phyloP scores from a whole-genome alignment of 2,797 vertebrate genomes.

The Pteronotus mesoamericanus region DNA sequence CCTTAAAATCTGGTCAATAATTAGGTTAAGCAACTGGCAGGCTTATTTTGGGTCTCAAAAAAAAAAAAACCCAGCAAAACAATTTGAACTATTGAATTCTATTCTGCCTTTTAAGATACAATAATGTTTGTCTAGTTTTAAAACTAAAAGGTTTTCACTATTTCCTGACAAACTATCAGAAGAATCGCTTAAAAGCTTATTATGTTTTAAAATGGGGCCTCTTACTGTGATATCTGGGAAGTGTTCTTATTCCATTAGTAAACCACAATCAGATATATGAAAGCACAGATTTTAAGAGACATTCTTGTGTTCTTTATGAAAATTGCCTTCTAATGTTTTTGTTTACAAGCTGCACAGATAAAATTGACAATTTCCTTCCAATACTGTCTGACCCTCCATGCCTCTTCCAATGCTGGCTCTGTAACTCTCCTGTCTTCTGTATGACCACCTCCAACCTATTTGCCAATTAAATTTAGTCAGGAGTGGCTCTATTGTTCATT shows the following conservation, averaged over 20 bases:
- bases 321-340: neutral
- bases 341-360: neutral
- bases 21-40: constrained; percentile 15
- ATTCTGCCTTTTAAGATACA: neutral
- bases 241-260: neutral
- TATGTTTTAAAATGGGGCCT: neutral
- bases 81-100: neutral
- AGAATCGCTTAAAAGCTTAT: constrained; percentile 30
- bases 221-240: neutral
- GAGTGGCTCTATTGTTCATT: neutral
- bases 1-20: neutral
- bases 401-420: neutral
- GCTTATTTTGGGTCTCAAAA: constrained; percentile 13
- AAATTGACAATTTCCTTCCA: neutral
- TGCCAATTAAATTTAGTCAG: neutral
- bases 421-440: neutral
- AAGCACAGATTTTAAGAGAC: neutral
- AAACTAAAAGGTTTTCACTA: neutral
- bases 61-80: neutral
- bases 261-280: neutral
- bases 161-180: neutral
- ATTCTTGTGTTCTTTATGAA: neutral
- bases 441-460: neutral
- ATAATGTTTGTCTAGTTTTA: neutral
- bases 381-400: neutral